Base-by-base conservation (phyloP, 35 echinoderm and acorn worm species). In the Ophioderma brevispina region DNA sequence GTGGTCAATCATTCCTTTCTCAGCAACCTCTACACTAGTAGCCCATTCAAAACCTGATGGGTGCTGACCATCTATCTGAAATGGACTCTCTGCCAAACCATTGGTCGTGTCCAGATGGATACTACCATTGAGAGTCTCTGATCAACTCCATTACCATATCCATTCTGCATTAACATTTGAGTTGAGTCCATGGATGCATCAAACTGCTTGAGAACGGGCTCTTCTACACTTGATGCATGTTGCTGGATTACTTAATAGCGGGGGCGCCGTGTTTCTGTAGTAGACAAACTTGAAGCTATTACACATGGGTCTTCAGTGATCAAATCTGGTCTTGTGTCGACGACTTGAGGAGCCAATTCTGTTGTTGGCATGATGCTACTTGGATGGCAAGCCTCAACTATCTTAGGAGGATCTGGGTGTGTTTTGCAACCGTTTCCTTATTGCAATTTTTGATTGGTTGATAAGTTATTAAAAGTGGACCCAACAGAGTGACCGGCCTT, bases 351-450 rank as follows among this genome's bases (percentile, higher is more conserved):
- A 11, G 52, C 43, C 0, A 40, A 64, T 59, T 75, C 55, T 32
- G 35, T 14, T 3, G 83, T 30, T 34, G 52, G 35, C 28, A 14
- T 33, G 25, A 30, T 37, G 83, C n/a, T n/a, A n/a, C 38, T 33
- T 84, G 81, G 21, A 49, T 59, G 0, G 55, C 38, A 13, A n/a
- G 40, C 40, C 42, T 84, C 81, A 25, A 79, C 36, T 11, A 79
- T 21, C 33, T n/a, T n/a, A n/a, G n/a, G n/a, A n/a, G 50, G 31
- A 35, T 30, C 18, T 64, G 28, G n/a, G 25, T 8, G 23, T 32
- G 32, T 64, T 40, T 64, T 85, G 83, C 63, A 52, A n/a, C 50
- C 70, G 52, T 38, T 33, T 37, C 37, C 63, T 40, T 85, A 52
- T 35, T 25, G 49, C 35, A 85, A 23, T 34, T 34, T n/a, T 25